Percentiles rank a stretch among this genome's conserved stretches.
Conservation (phyloP, 2,113 vertebrate species). For the Malurus alboscapulatus region DNA sequence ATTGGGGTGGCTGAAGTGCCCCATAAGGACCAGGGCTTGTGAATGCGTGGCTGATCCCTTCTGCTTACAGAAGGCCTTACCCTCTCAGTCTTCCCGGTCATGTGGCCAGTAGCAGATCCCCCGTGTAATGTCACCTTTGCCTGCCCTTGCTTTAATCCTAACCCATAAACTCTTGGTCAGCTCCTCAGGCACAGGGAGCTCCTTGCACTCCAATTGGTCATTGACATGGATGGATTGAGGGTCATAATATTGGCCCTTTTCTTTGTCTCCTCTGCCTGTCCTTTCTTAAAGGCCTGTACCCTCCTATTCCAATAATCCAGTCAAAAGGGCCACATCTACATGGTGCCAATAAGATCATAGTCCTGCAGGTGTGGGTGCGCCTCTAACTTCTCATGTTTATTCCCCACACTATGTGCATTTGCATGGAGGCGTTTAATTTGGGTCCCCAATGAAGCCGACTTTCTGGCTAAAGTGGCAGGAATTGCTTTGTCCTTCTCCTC, state of each 20-base stretch:
- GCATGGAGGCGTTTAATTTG: neutral
- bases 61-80: neutral
- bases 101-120: neutral
- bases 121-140: neutral
- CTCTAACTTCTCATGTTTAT: neutral
- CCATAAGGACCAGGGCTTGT: neutral
- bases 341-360: neutral
- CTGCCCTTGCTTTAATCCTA: neutral
- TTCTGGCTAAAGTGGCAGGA: neutral
- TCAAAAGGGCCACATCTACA: neutral
- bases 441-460: neutral
- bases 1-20: neutral
- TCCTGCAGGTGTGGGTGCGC: neutral
- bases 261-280: neutral
- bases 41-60: neutral
- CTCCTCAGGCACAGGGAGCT: neutral
- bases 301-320: neutral
- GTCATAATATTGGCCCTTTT: neutral
- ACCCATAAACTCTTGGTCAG: neutral
- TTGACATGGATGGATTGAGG: neutral
- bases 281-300: neutral
- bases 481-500: neutral
- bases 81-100: accelerated
- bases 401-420: neutral
- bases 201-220: neutral